Evolutionary conservation across 1,140 invertebrate genomes (phyloP).

Genomic region (Drosophila parabipectinata): DNA sequence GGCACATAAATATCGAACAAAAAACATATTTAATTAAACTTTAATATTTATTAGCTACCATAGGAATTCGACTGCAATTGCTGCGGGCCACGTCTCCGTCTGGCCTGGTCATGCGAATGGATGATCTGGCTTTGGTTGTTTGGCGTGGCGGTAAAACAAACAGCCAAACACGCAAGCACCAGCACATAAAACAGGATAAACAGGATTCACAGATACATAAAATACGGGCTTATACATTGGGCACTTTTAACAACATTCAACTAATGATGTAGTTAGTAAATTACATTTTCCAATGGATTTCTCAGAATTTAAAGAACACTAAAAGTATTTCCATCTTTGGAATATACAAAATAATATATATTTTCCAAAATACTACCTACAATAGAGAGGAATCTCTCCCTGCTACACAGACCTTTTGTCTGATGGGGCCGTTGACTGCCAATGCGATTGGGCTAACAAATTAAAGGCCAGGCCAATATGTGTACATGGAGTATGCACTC

Average conservation of each 20-base stretch:
- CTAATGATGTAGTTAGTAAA: not conserved
- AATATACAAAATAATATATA: not conserved
- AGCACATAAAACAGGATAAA: conserved; percentile 28
- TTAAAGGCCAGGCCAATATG: conserved; percentile 66
- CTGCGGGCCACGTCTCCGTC: conserved; percentile 25
- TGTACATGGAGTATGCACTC: conserved; percentile 22
- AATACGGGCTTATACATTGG: not conserved
- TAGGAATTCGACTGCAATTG: conserved; percentile 70
- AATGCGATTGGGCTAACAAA: conserved; percentile 68
- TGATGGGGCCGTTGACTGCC: conserved; percentile 45
- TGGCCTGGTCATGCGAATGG: conserved; percentile 16
- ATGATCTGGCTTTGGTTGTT: conserved; percentile 23
- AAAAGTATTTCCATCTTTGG: not conserved
- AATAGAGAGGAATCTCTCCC: conserved; percentile 5
- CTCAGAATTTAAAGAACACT: not conserved
- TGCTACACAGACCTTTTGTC: conserved; percentile 8
- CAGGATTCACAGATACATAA: conserved; percentile 9
- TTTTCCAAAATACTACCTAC: not conserved
- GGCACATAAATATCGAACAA: conserved; percentile 73
- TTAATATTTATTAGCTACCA: conserved; percentile 81
- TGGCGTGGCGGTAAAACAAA: conserved; percentile 53
- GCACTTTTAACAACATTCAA: not conserved
- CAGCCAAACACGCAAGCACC: conserved; percentile 51
- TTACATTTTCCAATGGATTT: not conserved
- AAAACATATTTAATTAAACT: conserved; percentile 82